These are phyloP conservation scores for Physella acuta DNA, from an alignment of 1,140 invertebrate species.

Conservation along the genomic window DNA sequence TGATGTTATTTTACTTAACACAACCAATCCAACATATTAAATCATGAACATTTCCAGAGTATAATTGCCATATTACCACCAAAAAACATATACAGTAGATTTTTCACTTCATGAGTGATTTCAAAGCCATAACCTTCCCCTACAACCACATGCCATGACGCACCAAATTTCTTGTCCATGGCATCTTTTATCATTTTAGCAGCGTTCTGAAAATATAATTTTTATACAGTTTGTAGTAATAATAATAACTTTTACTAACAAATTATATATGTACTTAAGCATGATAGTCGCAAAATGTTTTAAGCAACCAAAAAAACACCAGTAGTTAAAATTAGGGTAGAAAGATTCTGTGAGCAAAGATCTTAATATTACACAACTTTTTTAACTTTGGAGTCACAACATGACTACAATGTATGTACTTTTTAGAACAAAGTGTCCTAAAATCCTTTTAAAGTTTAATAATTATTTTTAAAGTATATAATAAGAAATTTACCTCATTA, in stretches of 20 bases:
- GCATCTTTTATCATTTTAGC: conserved; percentile 89
- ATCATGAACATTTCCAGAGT: conserved; percentile 82
- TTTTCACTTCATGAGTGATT: conserved; percentile 85
- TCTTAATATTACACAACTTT: not conserved
- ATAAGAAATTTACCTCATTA: conserved; percentile 69
- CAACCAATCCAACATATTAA: too few relatives aligned
- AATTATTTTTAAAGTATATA: too few relatives aligned
- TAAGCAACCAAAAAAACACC: not conserved
- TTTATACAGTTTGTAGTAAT: not conserved
- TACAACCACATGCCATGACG: conserved; percentile 88
- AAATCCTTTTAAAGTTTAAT: too few relatives aligned
- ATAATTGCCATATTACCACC: conserved; percentile 85
- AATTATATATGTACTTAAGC: too few relatives aligned
- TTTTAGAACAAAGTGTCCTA: too few relatives aligned
- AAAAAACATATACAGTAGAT: conserved; percentile 88
- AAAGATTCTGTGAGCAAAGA: not conserved
- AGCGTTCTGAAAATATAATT: conserved; percentile 65
- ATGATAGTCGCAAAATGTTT: not conserved
- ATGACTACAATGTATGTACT: not conserved
- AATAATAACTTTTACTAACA: not conserved
- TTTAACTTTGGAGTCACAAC: not conserved
- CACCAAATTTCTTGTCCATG: conserved; percentile 92
- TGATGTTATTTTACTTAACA: too few relatives aligned
- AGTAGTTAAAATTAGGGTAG: not conserved
- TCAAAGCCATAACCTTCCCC: conserved; percentile 93